Evolutionary conservation across 1,140 invertebrate genomes (phyloP).

Genomic region (Trigoniulus corallinus): DNA sequence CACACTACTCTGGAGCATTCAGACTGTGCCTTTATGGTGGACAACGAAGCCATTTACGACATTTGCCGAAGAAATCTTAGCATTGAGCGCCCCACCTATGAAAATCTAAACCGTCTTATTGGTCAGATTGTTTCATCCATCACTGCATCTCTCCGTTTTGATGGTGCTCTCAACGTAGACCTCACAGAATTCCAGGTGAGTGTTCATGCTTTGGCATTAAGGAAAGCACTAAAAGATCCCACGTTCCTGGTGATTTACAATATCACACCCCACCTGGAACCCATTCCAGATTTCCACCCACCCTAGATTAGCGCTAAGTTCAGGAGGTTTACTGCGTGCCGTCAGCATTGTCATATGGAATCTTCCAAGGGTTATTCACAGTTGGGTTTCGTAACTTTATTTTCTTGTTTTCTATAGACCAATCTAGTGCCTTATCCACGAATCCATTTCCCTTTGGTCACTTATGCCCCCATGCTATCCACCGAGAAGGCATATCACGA

Average conservation of each 20-base stretch:
- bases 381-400: not conserved
- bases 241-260: too few species aligned
- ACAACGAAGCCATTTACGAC: slow-evolving; percentile 57
- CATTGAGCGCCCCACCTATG: slow-evolving; percentile 52
- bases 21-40: slow-evolving; percentile 64
- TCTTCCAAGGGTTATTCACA: too few species aligned
- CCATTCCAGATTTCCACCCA: too few species aligned
- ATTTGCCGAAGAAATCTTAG: slow-evolving; percentile 48
- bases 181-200: slow-evolving; percentile 38
- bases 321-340: too few species aligned
- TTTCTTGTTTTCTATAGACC: slow-evolving; percentile 19
- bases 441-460: slow-evolving; percentile 47
- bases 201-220: slow-evolving; percentile 17
- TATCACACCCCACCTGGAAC: too few species aligned
- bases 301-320: too few species aligned
- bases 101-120: slow-evolving; percentile 47
- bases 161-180: slow-evolving; percentile 41
- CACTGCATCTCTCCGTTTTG: slow-evolving; percentile 35
- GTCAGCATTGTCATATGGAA: too few species aligned
- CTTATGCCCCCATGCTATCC: slow-evolving; percentile 62
- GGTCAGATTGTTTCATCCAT: slow-evolving; percentile 37
- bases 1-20: slow-evolving; percentile 64
- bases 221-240: not conserved
- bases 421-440: slow-evolving; percentile 35
- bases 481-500: slow-evolving; percentile 52